These are phyloP conservation scores for Microplitis mediator DNA, from an alignment of 1,140 invertebrate species.

Conservation along the genomic window DNA sequence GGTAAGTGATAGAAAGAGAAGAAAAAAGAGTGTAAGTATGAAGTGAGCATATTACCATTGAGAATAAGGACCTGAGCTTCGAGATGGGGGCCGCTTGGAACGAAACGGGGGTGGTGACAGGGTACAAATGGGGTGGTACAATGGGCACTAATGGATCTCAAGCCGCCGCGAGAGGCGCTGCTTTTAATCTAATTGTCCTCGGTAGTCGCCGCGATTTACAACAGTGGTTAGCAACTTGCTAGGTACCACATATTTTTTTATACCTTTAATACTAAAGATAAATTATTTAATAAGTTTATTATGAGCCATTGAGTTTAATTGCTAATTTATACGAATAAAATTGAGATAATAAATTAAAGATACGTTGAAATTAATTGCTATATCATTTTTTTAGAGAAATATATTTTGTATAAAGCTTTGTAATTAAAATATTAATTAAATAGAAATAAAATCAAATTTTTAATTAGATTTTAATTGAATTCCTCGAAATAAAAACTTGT, in stretches of 20 bases:
- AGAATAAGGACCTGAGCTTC: conserved; percentile 63
- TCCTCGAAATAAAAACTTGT: too few species aligned
- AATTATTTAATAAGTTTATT: too few species aligned
- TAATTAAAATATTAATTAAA: too few species aligned
- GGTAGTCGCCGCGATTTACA: conserved; percentile 35
- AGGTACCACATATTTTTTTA: not conserved
- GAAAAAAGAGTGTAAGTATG: conserved; percentile 49
- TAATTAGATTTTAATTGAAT: too few species aligned
- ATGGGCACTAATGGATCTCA: conserved; percentile 64
- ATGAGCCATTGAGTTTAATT: too few species aligned
- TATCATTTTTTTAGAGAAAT: too few species aligned
- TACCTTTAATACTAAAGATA: not conserved
- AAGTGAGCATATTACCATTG: conserved; percentile 65
- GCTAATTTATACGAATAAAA: too few species aligned
- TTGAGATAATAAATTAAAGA: too few species aligned
- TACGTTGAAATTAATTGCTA: too few species aligned
- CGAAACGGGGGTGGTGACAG: conserved; percentile 6
- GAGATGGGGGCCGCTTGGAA: conserved; percentile 49
- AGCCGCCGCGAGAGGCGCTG: conserved; percentile 62
- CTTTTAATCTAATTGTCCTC: conserved; percentile 65
- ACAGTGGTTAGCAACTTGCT: conserved; percentile 28
- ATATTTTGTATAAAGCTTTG: too few species aligned
- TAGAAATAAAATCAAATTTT: too few species aligned
- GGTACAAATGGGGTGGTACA: conserved; percentile 60
- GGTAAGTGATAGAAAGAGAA: conserved; percentile 27